These are phyloP conservation scores for Marisa cornuarietis DNA, from an alignment of 1,140 invertebrate genomes.

Conservation along the genomic window DNA sequence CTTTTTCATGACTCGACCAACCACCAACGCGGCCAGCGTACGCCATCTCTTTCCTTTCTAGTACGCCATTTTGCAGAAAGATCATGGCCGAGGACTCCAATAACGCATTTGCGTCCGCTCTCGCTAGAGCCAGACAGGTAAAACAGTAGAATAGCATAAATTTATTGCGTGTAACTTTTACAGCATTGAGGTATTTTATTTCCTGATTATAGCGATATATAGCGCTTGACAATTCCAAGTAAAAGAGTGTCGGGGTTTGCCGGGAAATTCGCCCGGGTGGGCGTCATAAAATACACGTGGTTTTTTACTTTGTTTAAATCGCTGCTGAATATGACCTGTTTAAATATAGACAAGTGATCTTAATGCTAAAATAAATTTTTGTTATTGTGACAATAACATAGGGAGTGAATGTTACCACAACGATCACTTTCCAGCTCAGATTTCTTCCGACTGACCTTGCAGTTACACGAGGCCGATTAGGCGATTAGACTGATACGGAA, in stretches of 20 bases:
- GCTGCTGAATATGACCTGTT: too few species aligned
- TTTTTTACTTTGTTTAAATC: not conserved
- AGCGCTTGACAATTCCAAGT: not conserved
- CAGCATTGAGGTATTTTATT: not conserved
- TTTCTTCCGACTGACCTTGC: too few species aligned
- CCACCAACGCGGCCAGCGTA: not conserved
- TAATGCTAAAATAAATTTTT: too few species aligned
- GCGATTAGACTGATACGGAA: too few species aligned
- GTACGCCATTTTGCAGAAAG: constrained; percentile 45
- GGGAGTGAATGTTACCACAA: too few species aligned
- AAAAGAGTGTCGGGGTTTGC: not conserved
- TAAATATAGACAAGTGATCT: too few species aligned
- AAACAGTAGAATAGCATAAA: constrained; percentile 18
- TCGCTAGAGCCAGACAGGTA: constrained; percentile 63
- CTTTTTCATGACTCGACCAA: constrained; percentile 16
- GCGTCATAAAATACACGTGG: constrained; percentile 23
- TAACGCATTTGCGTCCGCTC: constrained; percentile 62
- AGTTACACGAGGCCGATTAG: too few species aligned
- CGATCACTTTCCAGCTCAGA: too few species aligned
- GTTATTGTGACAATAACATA: too few species aligned
- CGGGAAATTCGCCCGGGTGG: constrained; percentile 19
- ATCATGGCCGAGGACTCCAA: constrained; percentile 49
- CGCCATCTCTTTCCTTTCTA: constrained; percentile 28
- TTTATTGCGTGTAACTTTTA: not conserved
- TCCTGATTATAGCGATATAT: not conserved